These are phyloP conservation scores for Bruchidius siliquastri DNA, from an alignment of 2,888 invertebrate genomes.

Conservation along the genomic window DNA sequence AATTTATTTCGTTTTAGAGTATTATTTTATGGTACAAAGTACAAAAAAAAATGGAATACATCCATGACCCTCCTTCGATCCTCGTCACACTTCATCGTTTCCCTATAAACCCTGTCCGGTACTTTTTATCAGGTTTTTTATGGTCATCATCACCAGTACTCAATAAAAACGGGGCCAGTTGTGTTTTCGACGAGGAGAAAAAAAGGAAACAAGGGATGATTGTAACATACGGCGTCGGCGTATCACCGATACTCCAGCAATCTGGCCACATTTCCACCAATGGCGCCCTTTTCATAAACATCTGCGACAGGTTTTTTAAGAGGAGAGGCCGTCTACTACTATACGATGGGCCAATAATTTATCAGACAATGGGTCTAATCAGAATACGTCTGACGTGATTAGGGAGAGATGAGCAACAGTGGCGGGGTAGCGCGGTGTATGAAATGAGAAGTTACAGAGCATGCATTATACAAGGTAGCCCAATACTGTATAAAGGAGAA, in stretches of 20 bases:
- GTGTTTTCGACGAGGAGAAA: not conserved
- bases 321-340: slow-evolving; percentile 18
- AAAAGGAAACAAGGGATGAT: not conserved
- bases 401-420: slow-evolving; percentile 23
- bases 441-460: no score
- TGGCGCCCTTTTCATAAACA: slow-evolving; percentile 40
- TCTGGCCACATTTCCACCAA: slow-evolving; percentile 45
- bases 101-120: not conserved
- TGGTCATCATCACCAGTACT: not conserved
- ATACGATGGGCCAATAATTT: slow-evolving; percentile 43
- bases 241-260: slow-evolving; percentile 30
- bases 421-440: not conserved
- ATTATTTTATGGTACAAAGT: no score
- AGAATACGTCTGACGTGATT: slow-evolving; percentile 35
- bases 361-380: slow-evolving; percentile 39
- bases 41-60: not conserved
- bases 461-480: no score
- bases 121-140: not conserved
- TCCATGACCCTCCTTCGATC: not conserved
- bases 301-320: slow-evolving; percentile 46
- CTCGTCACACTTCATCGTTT: not conserved
- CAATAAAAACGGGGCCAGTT: not conserved
- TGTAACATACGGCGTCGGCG: not conserved
- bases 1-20: no score
- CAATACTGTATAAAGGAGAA: no score